Evolutionary conservation across 2,888 invertebrate genomes (phyloP), one percentile per base, ranked within the genome.

Genomic region (Anthophora plumipes): DNA sequence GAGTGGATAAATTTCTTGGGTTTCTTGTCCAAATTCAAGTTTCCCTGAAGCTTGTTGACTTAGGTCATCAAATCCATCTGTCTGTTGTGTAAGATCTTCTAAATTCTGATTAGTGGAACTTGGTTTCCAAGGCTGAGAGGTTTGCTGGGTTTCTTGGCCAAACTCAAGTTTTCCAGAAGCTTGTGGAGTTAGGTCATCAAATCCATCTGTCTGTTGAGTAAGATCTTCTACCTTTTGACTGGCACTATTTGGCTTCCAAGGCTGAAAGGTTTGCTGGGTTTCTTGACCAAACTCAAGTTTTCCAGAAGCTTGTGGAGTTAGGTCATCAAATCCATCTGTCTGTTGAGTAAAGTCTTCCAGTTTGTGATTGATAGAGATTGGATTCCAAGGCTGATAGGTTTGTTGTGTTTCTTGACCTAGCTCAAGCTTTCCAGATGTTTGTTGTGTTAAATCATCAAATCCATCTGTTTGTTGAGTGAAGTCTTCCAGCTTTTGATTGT

Each of bases 371-470:
- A 9, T 14, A 31, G 9, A 11, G 22, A 48, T n/a, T 46, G 78
- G 66, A 60, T 57, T 70, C 63, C 54, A 37, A 22, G 37, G 39
- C 11, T 76, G 59, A 9, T 66, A 31, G 1, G 68, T 11, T 9
- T 63, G 68, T 22, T 82, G 69, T 39, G 50, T 64, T 39, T 41
- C 50, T 1, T 67, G 78, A 2, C 22, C 76, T 52, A 80, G 55
- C 68, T 86, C 82, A 54, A 85, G 17, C 0, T 83, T 79, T 50
- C 85, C 84, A 17, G 80, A 78, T 37, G 75, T 87, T 48, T 89
- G 88, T 61, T 90, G 87, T 0, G 79, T 80, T 25, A 84, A 60
- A 60, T 89, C 88, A 55, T 77, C 41, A 83, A 57, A 73, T 80
- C 68, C 63, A 67, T 37, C 55, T 0, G 66, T 60, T 25, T 70